Evolutionary conservation across 2,888 invertebrate genomes (phyloP), one percentile per base, ranked within the genome.

Genomic region (Agriopis marginaria): DNA sequence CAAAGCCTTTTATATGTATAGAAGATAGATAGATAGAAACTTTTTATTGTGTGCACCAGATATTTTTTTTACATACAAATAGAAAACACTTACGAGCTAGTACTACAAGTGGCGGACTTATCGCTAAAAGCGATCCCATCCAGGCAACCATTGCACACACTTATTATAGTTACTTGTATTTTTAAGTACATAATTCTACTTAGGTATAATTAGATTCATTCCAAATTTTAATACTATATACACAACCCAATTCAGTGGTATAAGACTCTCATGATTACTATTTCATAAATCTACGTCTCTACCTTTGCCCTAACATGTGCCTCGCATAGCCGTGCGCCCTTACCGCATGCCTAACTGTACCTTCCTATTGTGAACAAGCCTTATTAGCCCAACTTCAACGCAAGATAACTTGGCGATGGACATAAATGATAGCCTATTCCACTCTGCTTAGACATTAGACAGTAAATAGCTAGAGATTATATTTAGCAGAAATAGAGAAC

Each of bases 251-350:
- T 10, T 12, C 12, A 11, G 45, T 45, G 45, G 45, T 10, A 9
- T 39, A 8, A 17, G 12, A 42, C 0, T 39, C 32, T 11, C 32
- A 51, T 9, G 11, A 12, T 40, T 39, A 40, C 40, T 8, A 60
- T 45, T 47, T 9, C 7, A 40, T 45, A 45, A 60, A 14, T 50
- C 12, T 32, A 40, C 8, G 49, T 49, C 12, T n/a, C 9, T 53
- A 62, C 53, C 53, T 58, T 64, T 64, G 58, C 56, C 50, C 64
- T 58, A 64, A 58, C 49, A 58, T 58, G 64, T 32, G 55, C 47
- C 12, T 54, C 51, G 23, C n/a, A 44, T n/a, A 45, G 7, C 56
- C 17, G 17, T 45, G 50, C 42, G 10, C 50, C 50, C 50, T 50
- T 39, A 23, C 49, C 14, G 42, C 42, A 44, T 44, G 56, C 42